A percentile compares a stretch with the other conserved stretches of the same genome.
Evolutionary conservation across 1,140 invertebrate species (phyloP).

Genomic region (Drosophila pandora): DNA sequence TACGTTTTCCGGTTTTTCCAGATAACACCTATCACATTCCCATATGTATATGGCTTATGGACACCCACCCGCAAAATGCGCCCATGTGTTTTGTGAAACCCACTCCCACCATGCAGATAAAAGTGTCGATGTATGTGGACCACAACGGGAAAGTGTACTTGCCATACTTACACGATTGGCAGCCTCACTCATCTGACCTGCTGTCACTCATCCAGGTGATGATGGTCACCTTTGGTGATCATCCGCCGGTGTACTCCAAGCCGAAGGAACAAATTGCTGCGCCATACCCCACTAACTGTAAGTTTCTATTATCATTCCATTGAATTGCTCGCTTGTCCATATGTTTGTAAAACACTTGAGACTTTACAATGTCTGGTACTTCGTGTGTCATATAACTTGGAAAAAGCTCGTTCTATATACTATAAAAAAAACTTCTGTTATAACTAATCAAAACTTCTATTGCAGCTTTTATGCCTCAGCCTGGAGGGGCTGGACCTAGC

Average conservation of each 20-base stretch:
- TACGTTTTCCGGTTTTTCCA: constrained; percentile 70
- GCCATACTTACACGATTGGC: constrained; percentile 98
- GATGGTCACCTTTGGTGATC: constrained; percentile 96
- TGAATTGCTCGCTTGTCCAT: neutral
- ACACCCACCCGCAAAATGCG: constrained; percentile 98
- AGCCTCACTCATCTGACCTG: constrained; percentile 92
- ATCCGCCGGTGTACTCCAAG: constrained; percentile 96
- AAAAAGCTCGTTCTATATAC: too few species aligned
- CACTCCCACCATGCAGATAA: constrained; percentile 97
- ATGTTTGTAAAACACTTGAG: neutral
- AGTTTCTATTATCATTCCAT: constrained; percentile 1
- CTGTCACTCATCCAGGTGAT: constrained; percentile 95
- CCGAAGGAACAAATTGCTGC: constrained; percentile 84
- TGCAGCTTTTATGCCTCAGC: constrained; percentile 67
- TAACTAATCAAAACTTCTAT: neutral
- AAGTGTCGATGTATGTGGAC: constrained; percentile 97
- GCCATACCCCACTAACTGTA: constrained; percentile 69
- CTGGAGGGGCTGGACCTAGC: constrained; percentile 52
- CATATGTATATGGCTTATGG: constrained; percentile 97
- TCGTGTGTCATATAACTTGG: too few species aligned
- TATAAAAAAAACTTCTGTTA: neutral
- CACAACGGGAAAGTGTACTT: constrained; percentile 98
- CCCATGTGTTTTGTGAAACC: constrained; percentile 99
- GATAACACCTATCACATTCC: constrained; percentile 97
- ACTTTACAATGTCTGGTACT: too few species aligned